phyloP scores from a whole-genome alignment of 2,888 invertebrate genomes.

The Sussaba pulchella region DNA sequence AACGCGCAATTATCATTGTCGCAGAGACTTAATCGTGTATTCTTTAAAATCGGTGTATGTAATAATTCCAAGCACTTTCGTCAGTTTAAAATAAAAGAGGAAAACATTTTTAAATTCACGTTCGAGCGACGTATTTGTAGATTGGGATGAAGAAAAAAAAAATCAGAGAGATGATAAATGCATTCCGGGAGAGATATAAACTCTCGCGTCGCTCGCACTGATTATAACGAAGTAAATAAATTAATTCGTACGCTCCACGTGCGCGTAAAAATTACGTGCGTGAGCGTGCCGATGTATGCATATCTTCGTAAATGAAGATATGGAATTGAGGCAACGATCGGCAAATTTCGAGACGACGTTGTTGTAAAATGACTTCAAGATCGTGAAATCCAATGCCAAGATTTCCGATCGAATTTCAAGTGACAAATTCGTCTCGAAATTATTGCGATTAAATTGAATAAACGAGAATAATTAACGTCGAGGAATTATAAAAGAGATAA shows the following conservation, averaged over 20 bases:
- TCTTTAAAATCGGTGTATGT: conserved; percentile 41
- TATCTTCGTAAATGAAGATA: conserved; percentile 36
- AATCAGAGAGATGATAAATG: background rate
- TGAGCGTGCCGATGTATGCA: too few relatives aligned
- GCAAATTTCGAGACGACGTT: background rate
- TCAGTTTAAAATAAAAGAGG: background rate
- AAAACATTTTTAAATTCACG: conserved; percentile 4
- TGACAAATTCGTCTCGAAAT: conserved; percentile 39
- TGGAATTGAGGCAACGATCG: conserved; percentile 38
- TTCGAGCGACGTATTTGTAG: conserved; percentile 30
- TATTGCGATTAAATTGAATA: conserved; percentile 43
- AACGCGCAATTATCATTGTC: conserved; percentile 56
- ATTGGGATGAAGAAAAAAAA: background rate
- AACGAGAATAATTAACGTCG: conserved; percentile 57
- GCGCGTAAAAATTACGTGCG: conserved; percentile 24
- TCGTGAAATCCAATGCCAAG: conserved; percentile 4
- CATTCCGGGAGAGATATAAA: background rate
- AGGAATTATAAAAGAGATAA: conserved; percentile 50
- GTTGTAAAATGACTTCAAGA: conserved; percentile 13
- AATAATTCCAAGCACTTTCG: conserved; percentile 36
- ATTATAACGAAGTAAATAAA: conserved; percentile 26
- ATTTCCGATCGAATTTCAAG: background rate
- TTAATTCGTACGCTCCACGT: conserved; percentile 22
- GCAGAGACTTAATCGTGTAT: conserved; percentile 41
- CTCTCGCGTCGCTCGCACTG: conserved; percentile 7